Base-by-base conservation (phyloP, 2,797 vertebrate species). In the Gymnopithys bicolor region DNA sequence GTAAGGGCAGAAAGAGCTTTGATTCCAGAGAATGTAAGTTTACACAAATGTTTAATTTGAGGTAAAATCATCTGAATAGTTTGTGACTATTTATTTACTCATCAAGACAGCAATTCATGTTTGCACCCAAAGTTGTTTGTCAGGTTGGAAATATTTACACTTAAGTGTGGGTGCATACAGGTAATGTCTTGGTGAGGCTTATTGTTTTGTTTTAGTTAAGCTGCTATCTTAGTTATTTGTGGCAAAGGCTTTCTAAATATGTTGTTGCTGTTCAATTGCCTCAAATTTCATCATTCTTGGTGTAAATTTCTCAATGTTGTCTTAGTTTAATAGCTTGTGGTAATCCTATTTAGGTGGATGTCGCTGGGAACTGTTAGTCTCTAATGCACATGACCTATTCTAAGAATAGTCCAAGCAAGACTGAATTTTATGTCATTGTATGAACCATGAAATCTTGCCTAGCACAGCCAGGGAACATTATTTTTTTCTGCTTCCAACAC, bases 11-110 rank as follows among this genome's bases (percentile, higher is more conserved):
- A 97, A 98, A 98, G 96, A 98, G 97, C 89, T 98, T 98, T 96
- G 98, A 98, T 98, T 97, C 97, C 96, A 98, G 96, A 95, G 98
- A 98, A 98, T 98, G 98, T 99, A 98, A 98, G 98, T 98, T 84
- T 71, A 79, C 43, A 73, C 56, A 41, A 58, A 79, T 79, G 7
- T 53, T 95, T 91, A 24, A 45, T 75, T 70, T 68, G 25, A 92
- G 89, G 19, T 85, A 37, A 83, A 76, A 77, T 28, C 10, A 41
- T n/a, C 23, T 55, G 62, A 91, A 55, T 51, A 11, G 1, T 41
- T 52, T 8, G 17, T 53, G 19, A 9, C 52, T 71, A 16, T 46
- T 28, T 10, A n/a, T 37, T 77, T 68, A 53, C 13, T 49, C 18
- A 56, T 79, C n/a, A 89, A 87, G 62, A 51, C 11, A 66, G 60